phyloP scores from a whole-genome alignment of 37 sponge, comb jelly and placozoan species.

The Bolinopsis microptera region DNA sequence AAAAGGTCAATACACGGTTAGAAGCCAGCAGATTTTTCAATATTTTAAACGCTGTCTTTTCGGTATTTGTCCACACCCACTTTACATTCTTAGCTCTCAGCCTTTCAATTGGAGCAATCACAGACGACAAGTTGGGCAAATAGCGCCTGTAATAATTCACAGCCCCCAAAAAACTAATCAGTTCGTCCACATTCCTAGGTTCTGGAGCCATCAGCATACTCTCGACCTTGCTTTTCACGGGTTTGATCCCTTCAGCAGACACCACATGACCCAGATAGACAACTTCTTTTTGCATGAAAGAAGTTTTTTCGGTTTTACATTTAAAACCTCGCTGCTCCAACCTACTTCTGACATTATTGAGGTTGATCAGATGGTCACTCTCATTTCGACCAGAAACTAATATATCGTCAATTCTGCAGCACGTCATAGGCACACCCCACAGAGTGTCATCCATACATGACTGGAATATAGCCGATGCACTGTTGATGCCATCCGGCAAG shows the following conservation, averaged over 20 bases:
- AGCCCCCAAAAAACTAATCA: constrained; percentile 10
- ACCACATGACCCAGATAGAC: constrained; percentile 16
- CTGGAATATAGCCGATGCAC: constrained; percentile 75
- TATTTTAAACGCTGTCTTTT: neutral
- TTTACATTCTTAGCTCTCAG: neutral
- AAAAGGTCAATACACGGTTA: neutral
- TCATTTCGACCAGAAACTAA: constrained; percentile 59
- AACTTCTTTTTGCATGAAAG: constrained; percentile 38
- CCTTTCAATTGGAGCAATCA: neutral
- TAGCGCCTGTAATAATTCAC: constrained; percentile 47
- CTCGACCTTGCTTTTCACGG: neutral
- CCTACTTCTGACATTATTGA: constrained; percentile 30
- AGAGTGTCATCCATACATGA: constrained; percentile 71
- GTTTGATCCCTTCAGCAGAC: neutral
- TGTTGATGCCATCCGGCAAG: constrained; percentile 74
- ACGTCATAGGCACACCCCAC: constrained; percentile 66
- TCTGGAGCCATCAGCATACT: neutral
- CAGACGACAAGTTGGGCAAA: constrained; percentile 25
- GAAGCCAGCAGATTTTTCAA: neutral
- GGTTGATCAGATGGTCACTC: neutral
- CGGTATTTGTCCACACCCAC: neutral
- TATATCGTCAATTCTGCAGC: constrained; percentile 73
- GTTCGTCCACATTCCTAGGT: neutral
- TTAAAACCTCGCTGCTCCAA: constrained; percentile 66
- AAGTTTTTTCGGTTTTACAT: constrained; percentile 69